Conservation (phyloP, 1,140 invertebrate genomes). For the Nasonia vitripennis region DNA sequence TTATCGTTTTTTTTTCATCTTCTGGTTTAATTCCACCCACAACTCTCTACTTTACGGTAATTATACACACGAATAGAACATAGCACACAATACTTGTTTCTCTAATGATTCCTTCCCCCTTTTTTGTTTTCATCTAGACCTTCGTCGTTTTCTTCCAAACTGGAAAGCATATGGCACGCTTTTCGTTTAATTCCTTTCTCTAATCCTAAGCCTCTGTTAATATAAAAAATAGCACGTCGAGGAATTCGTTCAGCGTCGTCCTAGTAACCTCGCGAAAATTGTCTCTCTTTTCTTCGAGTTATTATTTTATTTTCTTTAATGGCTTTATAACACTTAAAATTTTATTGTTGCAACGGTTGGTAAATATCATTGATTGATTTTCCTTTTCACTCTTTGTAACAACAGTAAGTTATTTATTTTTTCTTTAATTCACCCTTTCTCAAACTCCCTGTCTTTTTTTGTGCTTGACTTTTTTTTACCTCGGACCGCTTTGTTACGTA, state of each 20-base stretch:
- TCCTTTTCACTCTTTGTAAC: slow-evolving; percentile 43
- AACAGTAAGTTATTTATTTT: slow-evolving; percentile 29
- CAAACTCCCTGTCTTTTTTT: slow-evolving; percentile 9
- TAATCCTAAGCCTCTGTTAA: slow-evolving; percentile 58
- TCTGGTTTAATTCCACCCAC: slow-evolving; percentile 16
- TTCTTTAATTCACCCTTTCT: slow-evolving; percentile 14
- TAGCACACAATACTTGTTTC: slow-evolving; percentile 48
- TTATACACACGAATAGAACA: slow-evolving; percentile 53
- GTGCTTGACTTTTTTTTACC: slow-evolving; percentile 13
- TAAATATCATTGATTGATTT: slow-evolving; percentile 46
- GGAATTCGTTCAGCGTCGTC: slow-evolving; percentile 61
- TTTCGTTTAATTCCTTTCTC: slow-evolving; percentile 55
- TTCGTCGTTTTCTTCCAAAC: slow-evolving; percentile 55
- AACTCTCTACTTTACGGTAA: slow-evolving; percentile 29
- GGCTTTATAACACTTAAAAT: slow-evolving; percentile 39
- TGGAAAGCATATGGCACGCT: slow-evolving; percentile 65
- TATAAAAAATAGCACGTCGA: slow-evolving; percentile 70
- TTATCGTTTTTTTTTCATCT: slow-evolving; percentile 53
- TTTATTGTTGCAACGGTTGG: slow-evolving; percentile 42
- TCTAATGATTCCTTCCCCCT: background rate
- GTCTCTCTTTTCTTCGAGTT: slow-evolving; percentile 15
- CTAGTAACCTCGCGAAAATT: slow-evolving; percentile 48
- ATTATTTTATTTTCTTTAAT: slow-evolving; percentile 41
- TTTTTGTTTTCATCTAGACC: slow-evolving; percentile 31
- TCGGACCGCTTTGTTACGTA: slow-evolving; percentile 22